Evolutionary conservation across 1,140 invertebrate genomes (phyloP), one percentile per base, ranked within the genome.

Genomic region (Cyclina sinensis): DNA sequence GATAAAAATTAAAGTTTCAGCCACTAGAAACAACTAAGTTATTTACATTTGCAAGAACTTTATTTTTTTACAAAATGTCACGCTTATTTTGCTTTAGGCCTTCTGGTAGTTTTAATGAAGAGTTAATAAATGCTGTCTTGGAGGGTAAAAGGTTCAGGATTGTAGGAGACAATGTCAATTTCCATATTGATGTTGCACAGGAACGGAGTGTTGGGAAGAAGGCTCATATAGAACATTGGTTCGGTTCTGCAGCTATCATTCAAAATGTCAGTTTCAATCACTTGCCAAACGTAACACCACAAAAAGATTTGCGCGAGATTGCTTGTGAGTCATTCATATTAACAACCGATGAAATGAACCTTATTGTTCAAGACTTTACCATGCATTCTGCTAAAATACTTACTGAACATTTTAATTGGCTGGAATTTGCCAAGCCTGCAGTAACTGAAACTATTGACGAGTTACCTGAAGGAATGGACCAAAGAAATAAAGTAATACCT

Each of bases 401-500:
- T 9, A 24, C 37, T 2, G 81, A 89, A 43, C 43, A 70, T 57
- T 57, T 90, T 24, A 74, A 48, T 39, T 90, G 59, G 39, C 70
- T 90, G 24, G 18, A 73, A 48, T 78, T 57, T 35, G 62, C 46
- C 27, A 30, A 70, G n/a, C 14, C 14, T 16, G 46, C 39, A 27
- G 27, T 74, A 7, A 35, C 27, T 24, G 7, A 80, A 35, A 43
- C 54, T 30, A 62, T 86, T 51, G 7, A n/a, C n/a, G 78, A 57
- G 57, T 35, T 78, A 7, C 24, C 57, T 27, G 51, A 24, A 0
- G 18, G 43, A n/a, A 16, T 51, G 18, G 35, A 84, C 7, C 54
- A 51, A 35, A 43, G n/a, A n/a, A 81, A 81, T 37, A 79, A 54
- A 35, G 74, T 90, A 30, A 89, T 90, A 39, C 86, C 89, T n/a